These are phyloP conservation scores for Cryptoblepharus egeriae DNA, from an alignment of 2,797 vertebrate species.

Conservation along the genomic window DNA sequence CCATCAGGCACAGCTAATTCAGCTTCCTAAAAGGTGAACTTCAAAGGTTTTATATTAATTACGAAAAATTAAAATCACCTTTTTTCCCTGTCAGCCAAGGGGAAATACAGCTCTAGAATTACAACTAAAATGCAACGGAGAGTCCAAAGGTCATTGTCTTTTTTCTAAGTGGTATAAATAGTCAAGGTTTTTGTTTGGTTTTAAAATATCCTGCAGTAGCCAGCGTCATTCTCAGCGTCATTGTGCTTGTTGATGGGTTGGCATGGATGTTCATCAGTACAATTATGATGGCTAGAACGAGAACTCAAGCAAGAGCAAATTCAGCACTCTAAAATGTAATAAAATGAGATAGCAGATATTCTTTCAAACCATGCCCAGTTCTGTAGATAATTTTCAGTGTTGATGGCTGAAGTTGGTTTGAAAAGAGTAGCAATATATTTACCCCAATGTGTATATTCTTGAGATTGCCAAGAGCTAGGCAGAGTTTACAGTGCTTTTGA, in stretches of 20 bases:
- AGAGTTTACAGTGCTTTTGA: background rate
- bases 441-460: background rate
- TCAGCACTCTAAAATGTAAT: background rate
- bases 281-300: background rate
- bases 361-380: background rate
- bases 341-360: background rate
- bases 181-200: background rate
- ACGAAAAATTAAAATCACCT: conserved; percentile 35
- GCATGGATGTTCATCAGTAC: background rate
- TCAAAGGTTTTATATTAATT: conserved; percentile 64
- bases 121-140: conserved; percentile 34
- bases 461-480: background rate
- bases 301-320: background rate
- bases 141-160: conserved; percentile 32
- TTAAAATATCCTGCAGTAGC: background rate
- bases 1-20: conserved; percentile 58
- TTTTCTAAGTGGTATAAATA: conserved; percentile 15
- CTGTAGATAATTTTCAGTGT: background rate
- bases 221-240: background rate
- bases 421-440: background rate
- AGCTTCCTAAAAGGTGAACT: conserved; percentile 67
- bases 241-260: background rate
- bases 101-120: conserved; percentile 53
- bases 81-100: conserved; percentile 50
- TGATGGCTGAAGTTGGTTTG: background rate